Percentiles rank a stretch among this genome's conserved stretches.
These are phyloP conservation scores for Taenaris catops DNA, from an alignment of 2,888 invertebrate species.

Conservation along the genomic window DNA sequence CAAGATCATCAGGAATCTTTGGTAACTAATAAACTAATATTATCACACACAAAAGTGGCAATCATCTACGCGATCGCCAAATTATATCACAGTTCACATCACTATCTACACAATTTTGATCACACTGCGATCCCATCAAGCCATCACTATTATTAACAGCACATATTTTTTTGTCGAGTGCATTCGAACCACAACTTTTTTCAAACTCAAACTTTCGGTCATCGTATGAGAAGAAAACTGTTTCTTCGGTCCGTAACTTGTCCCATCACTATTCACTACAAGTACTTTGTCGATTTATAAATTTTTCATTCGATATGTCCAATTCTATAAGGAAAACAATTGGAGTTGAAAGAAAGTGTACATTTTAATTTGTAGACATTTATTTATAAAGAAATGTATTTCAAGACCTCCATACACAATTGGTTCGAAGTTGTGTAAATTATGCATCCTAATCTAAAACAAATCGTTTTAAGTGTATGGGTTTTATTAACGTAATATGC, in stretches of 20 bases:
- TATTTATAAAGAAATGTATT: too few relatives aligned
- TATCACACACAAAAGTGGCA: conserved; percentile 70
- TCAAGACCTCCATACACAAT: too few relatives aligned
- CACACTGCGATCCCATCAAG: conserved; percentile 75
- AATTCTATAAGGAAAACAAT: too few relatives aligned
- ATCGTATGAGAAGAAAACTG: conserved; percentile 50
- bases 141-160: conserved; percentile 70
- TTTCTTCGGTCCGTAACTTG: conserved; percentile 38
- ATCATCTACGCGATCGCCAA: conserved; percentile 74
- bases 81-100: conserved; percentile 77
- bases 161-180: conserved; percentile 62
- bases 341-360: too few relatives aligned
- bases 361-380: too few relatives aligned
- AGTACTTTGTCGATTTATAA: too few relatives aligned
- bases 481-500: too few relatives aligned
- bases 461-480: too few relatives aligned
- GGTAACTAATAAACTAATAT: conserved; percentile 76
- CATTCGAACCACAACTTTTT: conserved; percentile 72
- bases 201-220: conserved; percentile 67
- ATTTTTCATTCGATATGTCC: too few relatives aligned
- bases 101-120: conserved; percentile 69
- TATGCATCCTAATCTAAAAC: too few relatives aligned
- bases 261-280: conserved; percentile 58
- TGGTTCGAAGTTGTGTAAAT: too few relatives aligned
- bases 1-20: conserved; percentile 80